Percentiles rank a stretch among this genome's conserved stretches.
Evolutionary conservation across 2,888 invertebrate genomes (phyloP).

Genomic region (Hydroisotoma schaefferi): DNA sequence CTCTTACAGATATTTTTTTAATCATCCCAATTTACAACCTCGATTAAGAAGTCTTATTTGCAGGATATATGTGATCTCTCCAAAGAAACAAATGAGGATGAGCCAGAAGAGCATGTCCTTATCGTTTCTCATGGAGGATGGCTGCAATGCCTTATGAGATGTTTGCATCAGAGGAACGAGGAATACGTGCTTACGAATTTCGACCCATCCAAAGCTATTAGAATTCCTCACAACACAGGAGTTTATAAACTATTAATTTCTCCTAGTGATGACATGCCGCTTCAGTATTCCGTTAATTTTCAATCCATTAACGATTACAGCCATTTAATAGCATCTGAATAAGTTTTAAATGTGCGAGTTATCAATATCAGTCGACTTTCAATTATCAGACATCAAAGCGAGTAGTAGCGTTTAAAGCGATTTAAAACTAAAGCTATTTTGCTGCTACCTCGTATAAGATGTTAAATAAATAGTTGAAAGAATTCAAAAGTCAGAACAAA

Average conservation of each 20-base stretch:
- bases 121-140: constrained; percentile 44
- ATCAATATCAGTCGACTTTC: no score
- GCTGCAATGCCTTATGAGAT: constrained; percentile 30
- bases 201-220: constrained; percentile 18
- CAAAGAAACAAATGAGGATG: constrained; percentile 8
- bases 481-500: no score
- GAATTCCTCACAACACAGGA: constrained; percentile 38
- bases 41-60: constrained; percentile 1
- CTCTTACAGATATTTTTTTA: background rate
- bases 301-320: background rate
- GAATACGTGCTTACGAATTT: constrained; percentile 30
- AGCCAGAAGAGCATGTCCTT: constrained; percentile 29
- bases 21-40: background rate
- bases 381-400: no score
- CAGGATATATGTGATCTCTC: constrained; percentile 31
- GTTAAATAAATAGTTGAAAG: no score
- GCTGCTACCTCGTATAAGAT: no score
- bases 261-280: background rate
- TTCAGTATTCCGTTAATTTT: background rate
- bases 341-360: no score
- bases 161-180: constrained; percentile 10
- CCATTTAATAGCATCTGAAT: background rate
- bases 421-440: no score
- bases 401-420: no score
- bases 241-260: constrained; percentile 2